phyloP scores from a whole-genome alignment of 2,888 invertebrate species.

The Notocelia uddmanniana region DNA sequence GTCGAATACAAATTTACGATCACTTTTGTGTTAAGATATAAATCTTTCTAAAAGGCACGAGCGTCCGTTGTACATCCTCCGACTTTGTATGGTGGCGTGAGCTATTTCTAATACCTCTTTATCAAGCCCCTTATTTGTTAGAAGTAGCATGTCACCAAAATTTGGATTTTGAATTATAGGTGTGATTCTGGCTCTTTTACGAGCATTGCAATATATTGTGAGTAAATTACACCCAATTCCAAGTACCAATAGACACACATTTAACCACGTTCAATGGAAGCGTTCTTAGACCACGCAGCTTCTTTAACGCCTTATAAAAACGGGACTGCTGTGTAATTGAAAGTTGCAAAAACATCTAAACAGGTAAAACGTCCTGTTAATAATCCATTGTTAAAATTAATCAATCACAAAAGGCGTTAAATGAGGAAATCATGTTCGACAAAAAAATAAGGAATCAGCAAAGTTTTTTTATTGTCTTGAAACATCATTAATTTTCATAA shows the following conservation, averaged over 20 bases:
- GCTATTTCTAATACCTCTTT: constrained; percentile 66
- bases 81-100: constrained; percentile 64
- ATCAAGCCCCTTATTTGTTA: constrained; percentile 52
- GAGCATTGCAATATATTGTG: constrained; percentile 38
- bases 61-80: constrained; percentile 52
- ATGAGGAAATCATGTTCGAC: constrained; percentile 55
- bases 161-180: constrained; percentile 48
- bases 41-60: constrained; percentile 80
- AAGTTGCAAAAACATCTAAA: constrained; percentile 50
- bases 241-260: constrained; percentile 26
- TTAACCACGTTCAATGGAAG: constrained; percentile 12
- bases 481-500: constrained; percentile 42
- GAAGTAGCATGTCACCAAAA: constrained; percentile 68
- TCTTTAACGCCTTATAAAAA: constrained; percentile 17
- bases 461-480: constrained; percentile 26
- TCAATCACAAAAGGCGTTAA: constrained; percentile 69
- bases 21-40: constrained; percentile 71
- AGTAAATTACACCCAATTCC: constrained; percentile 19
- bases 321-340: constrained; percentile 17
- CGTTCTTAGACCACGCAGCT: constrained; percentile 6
- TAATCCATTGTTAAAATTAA: constrained; percentile 65
- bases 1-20: constrained; percentile 77
- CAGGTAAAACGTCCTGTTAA: constrained; percentile 56
- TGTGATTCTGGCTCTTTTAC: constrained; percentile 53
- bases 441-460: constrained; percentile 36